phyloP scores from a whole-genome alignment of 2,797 vertebrate species.

The Tragopan temminckii region DNA sequence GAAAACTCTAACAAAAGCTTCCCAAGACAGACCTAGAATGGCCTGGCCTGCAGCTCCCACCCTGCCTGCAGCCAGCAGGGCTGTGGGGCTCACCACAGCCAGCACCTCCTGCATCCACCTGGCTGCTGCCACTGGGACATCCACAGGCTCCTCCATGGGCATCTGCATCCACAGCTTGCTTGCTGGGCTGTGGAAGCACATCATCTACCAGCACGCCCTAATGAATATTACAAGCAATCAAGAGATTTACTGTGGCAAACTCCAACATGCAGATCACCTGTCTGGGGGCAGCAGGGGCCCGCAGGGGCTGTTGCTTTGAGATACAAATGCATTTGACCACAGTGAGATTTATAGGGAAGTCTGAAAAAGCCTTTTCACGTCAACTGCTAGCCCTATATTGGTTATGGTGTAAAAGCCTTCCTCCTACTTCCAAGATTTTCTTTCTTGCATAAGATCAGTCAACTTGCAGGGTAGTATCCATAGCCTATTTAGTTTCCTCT shows the following conservation, averaged over 20 bases:
- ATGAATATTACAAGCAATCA: background rate
- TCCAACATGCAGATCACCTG: background rate
- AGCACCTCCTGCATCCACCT: background rate
- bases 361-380: background rate
- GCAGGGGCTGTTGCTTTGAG: background rate
- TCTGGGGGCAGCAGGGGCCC: background rate
- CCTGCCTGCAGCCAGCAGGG: background rate
- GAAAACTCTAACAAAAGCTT: background rate
- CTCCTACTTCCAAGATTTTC: background rate
- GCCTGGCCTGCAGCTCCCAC: background rate
- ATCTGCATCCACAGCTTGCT: too few species aligned
- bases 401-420: background rate
- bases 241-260: background rate
- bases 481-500: background rate
- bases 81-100: background rate
- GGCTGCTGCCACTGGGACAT: background rate
- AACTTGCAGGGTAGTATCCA: background rate
- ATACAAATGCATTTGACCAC: background rate
- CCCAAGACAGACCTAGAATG: background rate
- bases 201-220: background rate
- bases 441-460: background rate
- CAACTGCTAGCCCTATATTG: background rate
- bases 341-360: background rate
- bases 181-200: background rate
- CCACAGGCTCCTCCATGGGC: too few species aligned